Base-by-base conservation (phyloP, 2,113 vertebrate species). In the Brachypteracias leptosomus region DNA sequence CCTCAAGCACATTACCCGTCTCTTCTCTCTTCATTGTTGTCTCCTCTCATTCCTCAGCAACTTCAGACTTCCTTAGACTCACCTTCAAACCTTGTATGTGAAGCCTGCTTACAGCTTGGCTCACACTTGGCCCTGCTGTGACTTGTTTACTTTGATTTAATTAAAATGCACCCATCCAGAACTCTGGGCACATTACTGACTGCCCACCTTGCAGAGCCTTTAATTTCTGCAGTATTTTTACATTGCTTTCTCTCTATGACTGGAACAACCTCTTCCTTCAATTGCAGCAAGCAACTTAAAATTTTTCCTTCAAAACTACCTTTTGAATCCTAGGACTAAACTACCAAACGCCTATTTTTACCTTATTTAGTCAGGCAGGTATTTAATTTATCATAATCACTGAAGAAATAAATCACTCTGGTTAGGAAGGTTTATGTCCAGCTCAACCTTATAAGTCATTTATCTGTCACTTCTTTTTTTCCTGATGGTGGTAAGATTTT, bases 91-190 rank as follows among this genome's bases (percentile, higher is more conserved):
- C 86, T 93, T 1, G 0, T 71, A 55, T 91, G 86, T 80, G 66
- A 95, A 65, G 28, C 57, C 55, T 95, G 85, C 93, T 90, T 90
- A 68, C 84, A 70, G 74, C 59, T 92, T 95, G 93, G 75, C 74
- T 96, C 52, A 46, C 57, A 6, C 42, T 93, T 89, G 67, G 86
- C 88, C 82, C 67, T 86, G 77, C 93, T 91, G 72, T 88, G 84
- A 76, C 88, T 94, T 96, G 93, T 97, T 97, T 97, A 88, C 62
- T 96, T 88, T 96, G 76, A 94, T 90, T 95, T 97, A 95, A 97
- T 97, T 92, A 96, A 96, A 93, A 94, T 94, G 91, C 96, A 88
- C 68, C 91, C 90, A 93, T 92, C 92, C 90, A 95, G 93, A 95
- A 95, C 93, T 78, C 14, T 83, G 84, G 77, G 66, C 0, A 0